Conservation (phyloP, 2,797 vertebrate genomes). For the Acanthis flammea region DNA sequence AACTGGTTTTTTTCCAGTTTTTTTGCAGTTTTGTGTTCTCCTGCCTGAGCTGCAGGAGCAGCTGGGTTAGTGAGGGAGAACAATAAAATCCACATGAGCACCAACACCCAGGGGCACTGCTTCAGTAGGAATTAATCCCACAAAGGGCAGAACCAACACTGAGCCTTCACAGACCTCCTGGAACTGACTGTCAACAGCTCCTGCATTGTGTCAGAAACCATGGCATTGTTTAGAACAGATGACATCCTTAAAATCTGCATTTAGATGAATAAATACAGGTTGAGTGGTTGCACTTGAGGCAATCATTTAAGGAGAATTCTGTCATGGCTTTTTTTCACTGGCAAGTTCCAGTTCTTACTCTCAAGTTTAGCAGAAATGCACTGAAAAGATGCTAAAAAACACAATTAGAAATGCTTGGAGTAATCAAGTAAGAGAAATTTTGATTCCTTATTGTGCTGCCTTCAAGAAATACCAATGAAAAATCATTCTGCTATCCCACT, state of each 20-base stretch:
- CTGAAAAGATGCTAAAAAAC: not conserved
- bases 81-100: not conserved
- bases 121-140: not conserved
- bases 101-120: not conserved
- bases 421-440: not conserved
- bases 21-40: not conserved
- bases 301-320: not conserved
- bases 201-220: not conserved
- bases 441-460: not conserved
- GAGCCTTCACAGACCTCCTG: not conserved
- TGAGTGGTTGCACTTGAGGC: not conserved
- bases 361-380: not conserved
- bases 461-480: conserved; percentile 6
- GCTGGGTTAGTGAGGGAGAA: not conserved
- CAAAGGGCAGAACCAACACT: accelerated
- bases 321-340: accelerated
- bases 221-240: not conserved
- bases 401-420: not conserved
- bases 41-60: not conserved
- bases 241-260: conserved; percentile 1
- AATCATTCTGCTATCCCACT: not conserved
- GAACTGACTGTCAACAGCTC: not conserved
- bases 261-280: not conserved
- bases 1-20: not conserved
- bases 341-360: not conserved